phyloP scores from a whole-genome alignment of 2,113 vertebrate genomes.

The Athene cunicularia region DNA sequence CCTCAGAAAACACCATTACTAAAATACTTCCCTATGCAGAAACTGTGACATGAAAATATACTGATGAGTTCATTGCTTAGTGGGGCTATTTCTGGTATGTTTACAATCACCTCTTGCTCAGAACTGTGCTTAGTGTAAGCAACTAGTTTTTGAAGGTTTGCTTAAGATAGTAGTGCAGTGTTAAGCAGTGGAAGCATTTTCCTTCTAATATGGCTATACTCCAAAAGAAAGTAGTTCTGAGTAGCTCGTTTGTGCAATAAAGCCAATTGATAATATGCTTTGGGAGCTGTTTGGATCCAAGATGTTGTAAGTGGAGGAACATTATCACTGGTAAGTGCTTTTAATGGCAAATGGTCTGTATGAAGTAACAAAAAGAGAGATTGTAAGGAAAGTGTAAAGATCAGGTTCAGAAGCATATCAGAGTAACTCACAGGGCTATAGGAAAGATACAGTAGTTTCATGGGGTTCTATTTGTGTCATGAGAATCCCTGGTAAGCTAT shows the following conservation, averaged over 20 bases:
- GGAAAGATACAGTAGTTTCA: background rate
- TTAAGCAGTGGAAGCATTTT: background rate
- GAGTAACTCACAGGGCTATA: background rate
- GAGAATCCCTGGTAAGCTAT: background rate
- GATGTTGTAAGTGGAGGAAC: background rate
- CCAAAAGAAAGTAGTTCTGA: background rate
- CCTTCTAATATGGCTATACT: background rate
- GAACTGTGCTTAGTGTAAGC: background rate
- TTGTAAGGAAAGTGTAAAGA: background rate
- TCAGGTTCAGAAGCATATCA: background rate
- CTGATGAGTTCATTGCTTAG: background rate
- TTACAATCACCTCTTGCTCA: background rate
- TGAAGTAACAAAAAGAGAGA: background rate
- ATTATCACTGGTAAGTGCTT: conserved; percentile 13
- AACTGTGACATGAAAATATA: background rate
- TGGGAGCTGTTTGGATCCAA: conserved; percentile 18
- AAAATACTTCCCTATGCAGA: background rate
- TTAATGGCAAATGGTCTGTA: background rate
- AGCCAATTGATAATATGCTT: background rate
- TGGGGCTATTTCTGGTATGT: background rate
- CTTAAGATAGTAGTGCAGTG: background rate
- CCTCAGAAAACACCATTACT: background rate
- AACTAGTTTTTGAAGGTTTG: background rate
- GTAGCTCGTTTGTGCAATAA: background rate
- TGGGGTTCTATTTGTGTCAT: background rate